Conservation (phyloP, 2,888 invertebrate genomes). For the Drosophila sordidula region DNA sequence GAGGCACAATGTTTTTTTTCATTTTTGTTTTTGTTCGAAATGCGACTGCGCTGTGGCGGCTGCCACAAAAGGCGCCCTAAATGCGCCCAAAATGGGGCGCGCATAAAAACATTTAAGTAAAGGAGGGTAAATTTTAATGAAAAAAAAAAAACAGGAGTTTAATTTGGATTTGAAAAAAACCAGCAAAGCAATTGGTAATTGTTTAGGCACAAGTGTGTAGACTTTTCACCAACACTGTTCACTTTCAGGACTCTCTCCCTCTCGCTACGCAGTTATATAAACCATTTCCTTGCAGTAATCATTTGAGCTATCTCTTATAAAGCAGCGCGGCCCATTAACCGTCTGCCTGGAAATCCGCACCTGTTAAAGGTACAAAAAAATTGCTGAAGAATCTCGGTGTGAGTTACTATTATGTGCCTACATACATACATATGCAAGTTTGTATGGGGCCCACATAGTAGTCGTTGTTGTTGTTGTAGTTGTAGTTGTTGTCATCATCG, state of each 20-base stretch:
- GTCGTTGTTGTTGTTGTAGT: slow-evolving; percentile 24
- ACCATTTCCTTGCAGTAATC: not conserved
- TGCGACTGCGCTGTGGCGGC: slow-evolving; percentile 35
- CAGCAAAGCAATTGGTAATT: too few relatives aligned
- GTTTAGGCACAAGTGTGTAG: not conserved
- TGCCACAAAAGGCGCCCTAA: slow-evolving; percentile 40
- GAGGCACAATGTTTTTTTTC: slow-evolving; percentile 68
- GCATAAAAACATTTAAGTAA: not conserved
- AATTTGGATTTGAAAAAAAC: too few relatives aligned
- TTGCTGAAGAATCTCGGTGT: slow-evolving; percentile 65
- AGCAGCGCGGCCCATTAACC: slow-evolving; percentile 11
- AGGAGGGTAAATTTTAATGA: not conserved
- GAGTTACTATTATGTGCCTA: slow-evolving; percentile 65
- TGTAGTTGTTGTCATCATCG: slow-evolving; percentile 28
- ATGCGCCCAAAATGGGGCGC: slow-evolving; percentile 39
- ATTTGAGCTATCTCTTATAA: not conserved
- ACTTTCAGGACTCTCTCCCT: not conserved
- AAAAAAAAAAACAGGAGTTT: too few relatives aligned
- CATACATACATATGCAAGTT: slow-evolving; percentile 13
- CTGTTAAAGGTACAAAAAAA: slow-evolving; percentile 57
- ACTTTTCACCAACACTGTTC: not conserved
- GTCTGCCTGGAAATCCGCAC: slow-evolving; percentile 42
- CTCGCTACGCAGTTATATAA: not conserved
- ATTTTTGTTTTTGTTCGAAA: slow-evolving; percentile 45
- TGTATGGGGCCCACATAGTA: slow-evolving; percentile 45